Percentiles rank a stretch among this genome's conserved stretches.
These are phyloP conservation scores for Choreutis nemorana DNA, from an alignment of 2,888 invertebrate genomes.

Conservation along the genomic window DNA sequence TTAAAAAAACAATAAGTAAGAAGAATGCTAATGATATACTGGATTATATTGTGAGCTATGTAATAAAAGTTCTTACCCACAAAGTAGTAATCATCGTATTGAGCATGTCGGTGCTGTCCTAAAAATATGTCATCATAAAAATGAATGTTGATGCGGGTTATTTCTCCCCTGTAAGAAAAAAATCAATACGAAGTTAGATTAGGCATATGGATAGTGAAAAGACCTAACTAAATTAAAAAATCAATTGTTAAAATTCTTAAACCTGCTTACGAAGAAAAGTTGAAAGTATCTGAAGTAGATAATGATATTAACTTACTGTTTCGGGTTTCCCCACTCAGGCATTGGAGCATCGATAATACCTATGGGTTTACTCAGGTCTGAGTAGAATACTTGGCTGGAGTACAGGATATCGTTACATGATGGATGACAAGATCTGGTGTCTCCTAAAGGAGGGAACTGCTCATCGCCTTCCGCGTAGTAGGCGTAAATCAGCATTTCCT, in stretches of 20 bases:
- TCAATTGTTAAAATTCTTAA: too few species aligned
- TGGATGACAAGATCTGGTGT: constrained; percentile 40
- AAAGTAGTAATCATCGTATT: constrained; percentile 55
- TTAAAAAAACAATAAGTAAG: too few species aligned
- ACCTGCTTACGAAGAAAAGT: too few species aligned
- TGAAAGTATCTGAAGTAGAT: too few species aligned
- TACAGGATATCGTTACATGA: constrained; percentile 52
- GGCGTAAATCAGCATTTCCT: constrained; percentile 39
- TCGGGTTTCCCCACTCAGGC: constrained; percentile 14
- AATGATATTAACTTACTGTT: neutral
- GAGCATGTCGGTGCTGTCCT: constrained; percentile 52
- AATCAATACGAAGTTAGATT: constrained; percentile 3
- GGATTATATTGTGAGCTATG: neutral
- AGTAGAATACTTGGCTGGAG: constrained; percentile 52
- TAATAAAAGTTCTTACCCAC: constrained; percentile 47
- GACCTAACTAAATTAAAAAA: too few species aligned
- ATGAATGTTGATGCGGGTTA: constrained; percentile 47
- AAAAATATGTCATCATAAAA: constrained; percentile 53
- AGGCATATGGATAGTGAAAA: too few species aligned
- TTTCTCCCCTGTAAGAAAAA: constrained; percentile 32
- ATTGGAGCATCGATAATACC: constrained; percentile 17
- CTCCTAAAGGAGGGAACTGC: constrained; percentile 20
- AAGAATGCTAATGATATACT: neutral
- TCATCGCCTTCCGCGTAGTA: constrained; percentile 48
- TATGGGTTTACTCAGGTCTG: constrained; percentile 36